A percentile compares a stretch with the other conserved stretches of the same genome.
Conservation (phyloP, 2,113 vertebrate species). For the Percopsis transmontana region DNA sequence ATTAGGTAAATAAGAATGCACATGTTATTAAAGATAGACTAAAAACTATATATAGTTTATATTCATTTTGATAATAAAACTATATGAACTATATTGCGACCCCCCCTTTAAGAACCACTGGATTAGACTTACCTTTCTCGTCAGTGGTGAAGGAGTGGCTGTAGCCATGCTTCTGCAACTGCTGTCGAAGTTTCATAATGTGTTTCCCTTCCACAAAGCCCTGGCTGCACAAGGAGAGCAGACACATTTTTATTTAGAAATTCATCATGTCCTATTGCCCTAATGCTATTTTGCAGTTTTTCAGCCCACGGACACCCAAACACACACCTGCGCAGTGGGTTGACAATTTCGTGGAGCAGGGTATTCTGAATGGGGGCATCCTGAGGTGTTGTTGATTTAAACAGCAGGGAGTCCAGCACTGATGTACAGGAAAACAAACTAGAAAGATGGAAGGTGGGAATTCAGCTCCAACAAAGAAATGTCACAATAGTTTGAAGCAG, state of each 20-base stretch:
- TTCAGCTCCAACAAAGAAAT: neutral
- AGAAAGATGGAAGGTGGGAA: slow-evolving; percentile 18
- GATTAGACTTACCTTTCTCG: slow-evolving; percentile 81
- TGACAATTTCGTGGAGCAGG: slow-evolving; percentile 84
- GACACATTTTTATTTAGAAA: slow-evolving; percentile 51
- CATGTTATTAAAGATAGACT: no score
- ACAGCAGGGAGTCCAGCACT: slow-evolving; percentile 86
- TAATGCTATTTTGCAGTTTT: no score
- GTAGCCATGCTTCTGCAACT: slow-evolving; percentile 82
- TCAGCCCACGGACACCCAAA: neutral
- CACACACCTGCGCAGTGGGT: slow-evolving; percentile 84
- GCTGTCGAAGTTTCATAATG: slow-evolving; percentile 86
- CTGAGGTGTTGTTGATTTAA: slow-evolving; percentile 72
- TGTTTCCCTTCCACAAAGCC: slow-evolving; percentile 82
- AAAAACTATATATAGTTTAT: no score
- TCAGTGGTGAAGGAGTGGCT: slow-evolving; percentile 86
- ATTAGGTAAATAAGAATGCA: no score
- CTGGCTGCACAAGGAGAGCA: slow-evolving; percentile 63
- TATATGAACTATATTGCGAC: no score
- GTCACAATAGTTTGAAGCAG: neutral
- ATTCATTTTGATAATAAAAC: no score
- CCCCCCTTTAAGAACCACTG: neutral
- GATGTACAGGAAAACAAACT: slow-evolving; percentile 91
- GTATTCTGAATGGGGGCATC: slow-evolving; percentile 81
- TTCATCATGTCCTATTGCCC: no score